A percentile compares a stretch with the other conserved stretches of the same genome.
These are phyloP conservation scores for Tyrannus savana DNA, from an alignment of 2,113 vertebrate genomes.

Conservation along the genomic window DNA sequence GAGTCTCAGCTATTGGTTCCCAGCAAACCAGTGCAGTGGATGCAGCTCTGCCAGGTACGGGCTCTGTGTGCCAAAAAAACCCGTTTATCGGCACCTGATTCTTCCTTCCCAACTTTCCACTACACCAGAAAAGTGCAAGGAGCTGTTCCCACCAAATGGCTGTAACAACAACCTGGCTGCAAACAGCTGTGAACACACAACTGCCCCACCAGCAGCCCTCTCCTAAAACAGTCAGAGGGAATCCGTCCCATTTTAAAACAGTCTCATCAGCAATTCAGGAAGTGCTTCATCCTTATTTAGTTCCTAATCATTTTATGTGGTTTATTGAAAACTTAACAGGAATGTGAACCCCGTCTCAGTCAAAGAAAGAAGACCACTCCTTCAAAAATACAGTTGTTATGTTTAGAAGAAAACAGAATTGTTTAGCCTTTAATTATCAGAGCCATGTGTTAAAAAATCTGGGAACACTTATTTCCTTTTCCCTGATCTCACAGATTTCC, in stretches of 20 bases:
- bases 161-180: neutral
- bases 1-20: neutral
- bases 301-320: neutral
- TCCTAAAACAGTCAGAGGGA: neutral
- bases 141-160: neutral
- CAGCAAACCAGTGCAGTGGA: neutral
- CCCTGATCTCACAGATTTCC: slow-evolving; percentile 7
- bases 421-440: neutral
- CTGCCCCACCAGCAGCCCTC: neutral
- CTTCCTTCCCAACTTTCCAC: neutral
- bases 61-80: neutral
- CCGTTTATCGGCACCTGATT: neutral
- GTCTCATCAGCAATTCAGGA: neutral
- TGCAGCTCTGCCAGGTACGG: neutral
- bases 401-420: neutral
- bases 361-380: neutral
- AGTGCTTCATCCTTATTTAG: neutral
- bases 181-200: neutral
- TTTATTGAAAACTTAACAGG: neutral
- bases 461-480: neutral
- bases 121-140: neutral
- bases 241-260: neutral
- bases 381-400: neutral
- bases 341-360: rapidly evolving
- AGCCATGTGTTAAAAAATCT: neutral